Evolutionary conservation across 2,113 vertebrate genomes (phyloP), one percentile per base, ranked within the genome.

Genomic region (Anser cygnoides): DNA sequence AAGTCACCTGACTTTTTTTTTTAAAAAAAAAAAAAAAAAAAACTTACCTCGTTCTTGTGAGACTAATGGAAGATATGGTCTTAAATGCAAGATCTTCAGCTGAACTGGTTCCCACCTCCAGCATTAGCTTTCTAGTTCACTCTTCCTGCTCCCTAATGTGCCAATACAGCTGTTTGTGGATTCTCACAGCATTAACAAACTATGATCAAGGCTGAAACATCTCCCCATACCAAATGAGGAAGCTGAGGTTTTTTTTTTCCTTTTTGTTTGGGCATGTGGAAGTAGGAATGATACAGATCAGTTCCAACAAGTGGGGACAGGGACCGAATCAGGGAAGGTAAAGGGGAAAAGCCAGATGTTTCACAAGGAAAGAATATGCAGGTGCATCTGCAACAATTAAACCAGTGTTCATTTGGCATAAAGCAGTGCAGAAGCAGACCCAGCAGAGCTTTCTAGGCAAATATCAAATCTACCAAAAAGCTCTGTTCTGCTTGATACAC

Each of bases 201-300:
- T 46, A 20, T 6, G 9, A 61, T 23, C 37, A 10, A 16, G 14
- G 20, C 54, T 65, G 65, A 70, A 88, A 55, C 1, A 5, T 18
- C 25, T n/a, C 21, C 13, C 13, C 6, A 4, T 1, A 2, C 44
- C 41, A 49, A 55, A 76, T 0, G 0, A 79, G 46, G 25, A 52
- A 13, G 31, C 11, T 49, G 12, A 3, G 31, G 7, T 20, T 4
- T 75, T 65, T 19, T 4, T 35, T 23, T 87, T 68, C 46, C 11
- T 29, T 84, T 92, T 68, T 46, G 39, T 28, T 41, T 41, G 62
- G 37, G 37, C 25, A 11, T 29, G 52, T 29, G 26, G 52, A 55
- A 29, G 37, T 55, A 29, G 39, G 62, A 39, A 28, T 28, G 7
- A 63, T 12, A 63, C 25, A 29, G 16, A 70, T 18, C n/a, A 13